phyloP scores from a whole-genome alignment of 2,797 vertebrate genomes.

The Crocodylus rhombifer region DNA sequence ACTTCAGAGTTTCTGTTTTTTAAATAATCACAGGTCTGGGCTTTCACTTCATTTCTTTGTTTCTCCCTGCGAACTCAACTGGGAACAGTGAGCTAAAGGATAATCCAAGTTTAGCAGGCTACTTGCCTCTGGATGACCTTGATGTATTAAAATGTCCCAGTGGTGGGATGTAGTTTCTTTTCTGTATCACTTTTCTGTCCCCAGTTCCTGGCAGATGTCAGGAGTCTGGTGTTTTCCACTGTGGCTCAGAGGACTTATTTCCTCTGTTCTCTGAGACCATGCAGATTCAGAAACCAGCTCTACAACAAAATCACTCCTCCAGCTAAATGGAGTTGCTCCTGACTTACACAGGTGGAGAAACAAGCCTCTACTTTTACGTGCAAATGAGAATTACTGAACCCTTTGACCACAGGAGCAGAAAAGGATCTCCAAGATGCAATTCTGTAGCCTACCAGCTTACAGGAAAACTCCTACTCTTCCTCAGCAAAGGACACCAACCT shows the following conservation, averaged over 20 bases:
- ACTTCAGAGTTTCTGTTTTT: too few species aligned
- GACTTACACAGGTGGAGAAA: neutral
- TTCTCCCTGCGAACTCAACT: too few species aligned
- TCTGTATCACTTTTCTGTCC: too few species aligned
- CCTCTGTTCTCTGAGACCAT: neutral
- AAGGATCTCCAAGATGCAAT: neutral
- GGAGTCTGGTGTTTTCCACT: too few species aligned
- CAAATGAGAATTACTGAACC: rapidly evolving
- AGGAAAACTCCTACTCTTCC: neutral
- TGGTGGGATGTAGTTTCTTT: too few species aligned
- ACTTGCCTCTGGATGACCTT: too few species aligned
- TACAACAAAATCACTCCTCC: neutral
- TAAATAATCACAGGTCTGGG: too few species aligned
- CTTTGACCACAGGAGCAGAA: neutral
- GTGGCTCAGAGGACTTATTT: neutral
- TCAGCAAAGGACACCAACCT: conserved; percentile 31
- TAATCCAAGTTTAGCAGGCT: too few species aligned
- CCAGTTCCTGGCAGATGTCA: too few species aligned
- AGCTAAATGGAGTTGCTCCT: neutral
- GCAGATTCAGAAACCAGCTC: neutral
- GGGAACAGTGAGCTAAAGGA: too few species aligned
- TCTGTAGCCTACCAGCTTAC: neutral
- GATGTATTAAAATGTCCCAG: too few species aligned
- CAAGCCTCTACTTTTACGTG: neutral
- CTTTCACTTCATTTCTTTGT: too few species aligned